These are phyloP conservation scores for Acronicta psi DNA, from an alignment of 2,888 invertebrate genomes.

Conservation along the genomic window DNA sequence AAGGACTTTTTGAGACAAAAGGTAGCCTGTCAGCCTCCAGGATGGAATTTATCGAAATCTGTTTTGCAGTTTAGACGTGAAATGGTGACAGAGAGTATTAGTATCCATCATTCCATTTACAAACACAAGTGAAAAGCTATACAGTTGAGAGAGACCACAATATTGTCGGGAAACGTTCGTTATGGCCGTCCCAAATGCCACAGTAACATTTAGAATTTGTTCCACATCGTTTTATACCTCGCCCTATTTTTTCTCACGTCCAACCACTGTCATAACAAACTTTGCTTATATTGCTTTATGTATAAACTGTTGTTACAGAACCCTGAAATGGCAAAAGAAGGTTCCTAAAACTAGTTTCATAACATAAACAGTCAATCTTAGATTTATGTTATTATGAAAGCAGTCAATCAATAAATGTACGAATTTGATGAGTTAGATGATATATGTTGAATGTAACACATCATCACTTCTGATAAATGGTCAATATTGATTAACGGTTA, in stretches of 20 bases:
- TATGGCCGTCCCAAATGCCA: slow-evolving; percentile 77
- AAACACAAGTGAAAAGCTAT: slow-evolving; percentile 26
- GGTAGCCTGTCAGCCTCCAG: no score
- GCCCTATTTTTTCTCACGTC: slow-evolving; percentile 70
- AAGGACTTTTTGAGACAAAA: no score
- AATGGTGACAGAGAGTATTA: no score
- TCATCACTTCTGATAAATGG: slow-evolving; percentile 8
- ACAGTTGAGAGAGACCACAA: slow-evolving; percentile 41
- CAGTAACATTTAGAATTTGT: slow-evolving; percentile 81
- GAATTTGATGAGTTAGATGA: slow-evolving; percentile 17
- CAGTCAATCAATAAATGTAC: slow-evolving; percentile 18
- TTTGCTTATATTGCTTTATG: slow-evolving; percentile 16
- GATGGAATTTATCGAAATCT: no score
- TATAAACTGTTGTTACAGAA: slow-evolving; percentile 7
- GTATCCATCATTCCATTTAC: background rate
- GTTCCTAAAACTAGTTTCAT: slow-evolving; percentile 4
- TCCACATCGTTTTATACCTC: slow-evolving; percentile 76
- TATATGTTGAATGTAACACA: slow-evolving; percentile 16
- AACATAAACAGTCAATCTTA: slow-evolving; percentile 15
- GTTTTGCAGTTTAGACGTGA: no score
- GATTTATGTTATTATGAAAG: no score
- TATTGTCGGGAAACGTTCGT: slow-evolving; percentile 57
- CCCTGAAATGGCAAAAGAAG: slow-evolving; percentile 7
- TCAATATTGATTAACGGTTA: slow-evolving; percentile 18
- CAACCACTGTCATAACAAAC: slow-evolving; percentile 58